A percentile compares a stretch with the other conserved stretches of the same genome.
These are phyloP conservation scores for Metopia argyrocephala DNA, from an alignment of 2,888 invertebrate genomes.

Conservation along the genomic window DNA sequence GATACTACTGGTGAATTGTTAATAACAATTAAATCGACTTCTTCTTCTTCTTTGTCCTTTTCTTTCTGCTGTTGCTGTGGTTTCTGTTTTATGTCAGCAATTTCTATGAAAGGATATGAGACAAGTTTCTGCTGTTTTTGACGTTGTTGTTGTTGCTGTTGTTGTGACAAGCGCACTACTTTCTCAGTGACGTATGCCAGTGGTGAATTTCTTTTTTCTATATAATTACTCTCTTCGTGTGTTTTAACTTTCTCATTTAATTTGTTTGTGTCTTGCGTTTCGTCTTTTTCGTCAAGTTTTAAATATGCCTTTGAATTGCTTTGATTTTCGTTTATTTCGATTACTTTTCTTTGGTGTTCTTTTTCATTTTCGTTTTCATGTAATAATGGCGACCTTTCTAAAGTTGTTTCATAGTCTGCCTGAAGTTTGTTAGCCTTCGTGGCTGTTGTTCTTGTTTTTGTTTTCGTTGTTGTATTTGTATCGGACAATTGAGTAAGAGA, in stretches of 20 bases:
- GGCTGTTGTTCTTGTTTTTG: conserved; percentile 34
- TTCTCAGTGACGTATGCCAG: conserved; percentile 64
- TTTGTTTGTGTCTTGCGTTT: background rate
- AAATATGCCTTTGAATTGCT: conserved; percentile 14
- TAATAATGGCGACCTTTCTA: conserved; percentile 59
- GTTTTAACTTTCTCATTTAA: background rate
- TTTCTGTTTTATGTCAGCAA: conserved; percentile 32
- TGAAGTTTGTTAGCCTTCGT: conserved; percentile 62
- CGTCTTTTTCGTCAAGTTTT: conserved; percentile 15
- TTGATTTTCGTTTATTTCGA: conserved; percentile 42
- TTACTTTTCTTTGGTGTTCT: conserved; percentile 3
- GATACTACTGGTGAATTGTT: conserved; percentile 23
- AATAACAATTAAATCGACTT: background rate
- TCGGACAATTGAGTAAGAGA: background rate
- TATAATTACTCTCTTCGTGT: conserved; percentile 7
- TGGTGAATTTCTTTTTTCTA: conserved; percentile 52
- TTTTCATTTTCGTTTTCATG: conserved; percentile 37
- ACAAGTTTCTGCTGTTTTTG: conserved; percentile 6
- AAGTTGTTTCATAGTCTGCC: conserved; percentile 61
- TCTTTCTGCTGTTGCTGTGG: conserved; percentile 62
- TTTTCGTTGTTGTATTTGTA: conserved; percentile 11
- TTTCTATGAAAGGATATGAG: conserved; percentile 8
- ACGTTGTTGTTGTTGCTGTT: conserved; percentile 39
- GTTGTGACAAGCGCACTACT: conserved; percentile 65
- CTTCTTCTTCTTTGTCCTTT: conserved; percentile 13